Conservation (phyloP, 2,113 vertebrate species). For the Siniperca chuatsi region DNA sequence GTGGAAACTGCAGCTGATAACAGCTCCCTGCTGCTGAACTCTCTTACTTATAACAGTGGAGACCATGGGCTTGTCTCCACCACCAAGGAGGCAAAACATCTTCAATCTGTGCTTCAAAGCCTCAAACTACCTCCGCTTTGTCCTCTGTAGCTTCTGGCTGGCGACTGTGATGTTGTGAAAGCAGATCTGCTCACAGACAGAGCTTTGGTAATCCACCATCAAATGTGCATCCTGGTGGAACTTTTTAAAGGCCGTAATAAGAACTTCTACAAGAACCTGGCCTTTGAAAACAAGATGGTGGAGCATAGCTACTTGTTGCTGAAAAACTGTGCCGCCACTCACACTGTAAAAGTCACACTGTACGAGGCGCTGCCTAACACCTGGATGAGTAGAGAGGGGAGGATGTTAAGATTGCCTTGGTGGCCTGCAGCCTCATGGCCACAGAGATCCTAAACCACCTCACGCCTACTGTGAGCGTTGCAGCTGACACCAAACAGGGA, state of each 20-base stretch:
- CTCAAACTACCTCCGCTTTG: background rate
- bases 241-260: background rate
- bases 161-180: background rate
- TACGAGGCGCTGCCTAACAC: background rate
- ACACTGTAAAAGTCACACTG: no score
- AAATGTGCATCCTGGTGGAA: background rate
- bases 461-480: background rate
- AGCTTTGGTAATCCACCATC: background rate
- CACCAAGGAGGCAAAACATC: background rate
- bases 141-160: background rate
- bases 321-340: no score
- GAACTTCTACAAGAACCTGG: background rate
- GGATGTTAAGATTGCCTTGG: background rate
- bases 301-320: background rate
- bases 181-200: background rate
- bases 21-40: background rate
- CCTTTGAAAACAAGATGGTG: background rate
- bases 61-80: background rate
- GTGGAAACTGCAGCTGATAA: background rate
- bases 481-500: background rate
- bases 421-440: background rate
- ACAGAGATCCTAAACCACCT: background rate
- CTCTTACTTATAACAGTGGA: background rate
- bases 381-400: background rate
- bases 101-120: background rate